These are phyloP conservation scores for Phania funesta DNA, from an alignment of 2,888 invertebrate genomes.

Conservation along the genomic window DNA sequence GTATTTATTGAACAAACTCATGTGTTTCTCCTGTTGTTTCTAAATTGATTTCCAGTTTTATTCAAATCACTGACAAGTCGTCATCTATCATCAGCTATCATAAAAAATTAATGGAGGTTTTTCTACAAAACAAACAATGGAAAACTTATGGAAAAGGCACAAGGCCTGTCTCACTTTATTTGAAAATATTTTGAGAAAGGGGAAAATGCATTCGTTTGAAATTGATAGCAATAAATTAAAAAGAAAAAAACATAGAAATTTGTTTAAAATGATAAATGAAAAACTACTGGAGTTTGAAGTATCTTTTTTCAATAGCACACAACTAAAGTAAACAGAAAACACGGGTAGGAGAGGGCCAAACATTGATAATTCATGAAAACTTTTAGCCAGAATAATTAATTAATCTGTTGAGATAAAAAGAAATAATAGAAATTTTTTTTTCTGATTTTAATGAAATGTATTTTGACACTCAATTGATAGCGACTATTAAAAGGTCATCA, in stretches of 20 bases:
- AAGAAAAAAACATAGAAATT: constrained; percentile 50
- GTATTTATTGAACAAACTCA: constrained; percentile 16
- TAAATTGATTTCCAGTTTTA: constrained; percentile 2
- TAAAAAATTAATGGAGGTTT: constrained; percentile 54
- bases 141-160: not conserved
- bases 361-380: constrained; percentile 12
- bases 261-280: constrained; percentile 57
- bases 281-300: constrained; percentile 46
- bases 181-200: not conserved
- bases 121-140: not conserved
- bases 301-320: not conserved
- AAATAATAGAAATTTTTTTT: constrained; percentile 6
- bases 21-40: constrained; percentile 3
- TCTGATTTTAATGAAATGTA: not conserved
- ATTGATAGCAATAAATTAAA: constrained; percentile 54
- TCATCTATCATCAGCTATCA: constrained; percentile 61
- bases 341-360: not conserved
- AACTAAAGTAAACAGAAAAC: not conserved
- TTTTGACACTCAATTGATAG: constrained; percentile 74
- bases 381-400: constrained; percentile 9
- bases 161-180: no score
- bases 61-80: constrained; percentile 57
- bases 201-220: constrained; percentile 43
- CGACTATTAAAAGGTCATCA: constrained; percentile 71
- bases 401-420: not conserved